Evolutionary conservation across 2,797 vertebrate species (phyloP), one percentile per base, ranked within the genome.

Genomic region (Rhinella marina): DNA sequence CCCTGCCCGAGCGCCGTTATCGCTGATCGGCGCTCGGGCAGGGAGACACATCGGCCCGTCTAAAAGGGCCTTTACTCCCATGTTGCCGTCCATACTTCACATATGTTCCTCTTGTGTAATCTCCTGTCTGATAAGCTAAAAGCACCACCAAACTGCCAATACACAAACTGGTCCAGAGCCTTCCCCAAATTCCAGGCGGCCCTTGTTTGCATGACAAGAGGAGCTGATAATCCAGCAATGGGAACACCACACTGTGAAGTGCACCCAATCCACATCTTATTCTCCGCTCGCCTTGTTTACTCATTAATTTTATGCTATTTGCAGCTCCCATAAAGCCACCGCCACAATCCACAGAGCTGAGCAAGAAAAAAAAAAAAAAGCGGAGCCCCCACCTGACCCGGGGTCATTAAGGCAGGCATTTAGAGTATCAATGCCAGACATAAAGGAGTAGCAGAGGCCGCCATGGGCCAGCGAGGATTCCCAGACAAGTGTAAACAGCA

Each of bases 141-240:
- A 94, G 93, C 94, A 94, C 96, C 96, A 90, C 92, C 81, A 41
- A 64, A 81, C 90, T 86, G 92, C 95, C 95, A 97, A 97, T 97
- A 96, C 96, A 97, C 97, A 97, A 92, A 92, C 56, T 90, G 91
- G 91, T 93, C 92, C 92, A 93, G 90, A 92, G 91, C 93, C 90
- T 90, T 90, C 94, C 93, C 92, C 93, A 93, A 93, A 95, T 94
- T 89, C 92, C 93, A 76, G 91, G 57, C 86, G 91, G 93, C 27
- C 62, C 70, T 94, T 93, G 96, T 97, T 97, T 96, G 95, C 96
- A 94, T 94, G 96, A 97, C 96, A 97, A 97, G 97, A 93, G 92
- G 88, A 93, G 95, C 96, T 92, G 92, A 93, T 95, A 95, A 96
- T 95, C 95, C 94, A 94, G 93, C 96, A 96, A 93, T 93, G 92